A percentile compares a stretch with the other conserved stretches of the same genome.
These are phyloP conservation scores for Triplophysa siluroides DNA, from an alignment of 2,113 vertebrate genomes.

Conservation along the genomic window DNA sequence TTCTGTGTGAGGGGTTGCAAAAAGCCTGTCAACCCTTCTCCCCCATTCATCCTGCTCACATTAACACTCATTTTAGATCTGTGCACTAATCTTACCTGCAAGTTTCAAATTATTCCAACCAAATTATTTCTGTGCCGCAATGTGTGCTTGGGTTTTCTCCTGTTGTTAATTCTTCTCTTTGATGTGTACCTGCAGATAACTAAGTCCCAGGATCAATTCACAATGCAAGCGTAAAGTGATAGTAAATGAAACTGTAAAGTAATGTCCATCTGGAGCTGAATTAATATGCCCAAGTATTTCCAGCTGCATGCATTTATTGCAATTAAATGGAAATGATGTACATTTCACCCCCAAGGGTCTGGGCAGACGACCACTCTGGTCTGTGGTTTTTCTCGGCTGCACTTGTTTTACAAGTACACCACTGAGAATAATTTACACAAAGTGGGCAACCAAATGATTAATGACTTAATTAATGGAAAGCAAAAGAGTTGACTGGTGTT, in stretches of 20 bases:
- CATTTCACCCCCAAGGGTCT: slow-evolving; percentile 52
- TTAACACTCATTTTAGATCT: slow-evolving; percentile 47
- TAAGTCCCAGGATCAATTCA: background rate
- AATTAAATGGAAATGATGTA: slow-evolving; percentile 62
- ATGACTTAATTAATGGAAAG: slow-evolving; percentile 58
- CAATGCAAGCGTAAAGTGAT: slow-evolving; percentile 11
- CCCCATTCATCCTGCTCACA: slow-evolving; percentile 33
- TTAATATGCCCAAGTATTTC: slow-evolving; percentile 43
- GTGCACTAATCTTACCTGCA: slow-evolving; percentile 14
- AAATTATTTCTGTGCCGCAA: background rate
- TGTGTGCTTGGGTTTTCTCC: background rate
- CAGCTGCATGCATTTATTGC: slow-evolving; percentile 56
- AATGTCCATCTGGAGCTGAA: slow-evolving; percentile 27
- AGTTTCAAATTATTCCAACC: background rate
- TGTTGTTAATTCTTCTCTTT: background rate
- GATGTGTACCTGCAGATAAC: background rate
- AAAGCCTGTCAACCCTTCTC: slow-evolving; percentile 23
- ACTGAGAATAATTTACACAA: slow-evolving; percentile 52
- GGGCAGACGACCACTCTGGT: slow-evolving; percentile 39
- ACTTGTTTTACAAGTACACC: slow-evolving; percentile 46
- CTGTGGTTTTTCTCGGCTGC: slow-evolving; percentile 42
- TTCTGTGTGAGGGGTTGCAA: slow-evolving; percentile 1
- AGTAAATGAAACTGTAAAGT: slow-evolving; percentile 37
- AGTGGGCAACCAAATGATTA: slow-evolving; percentile 55
- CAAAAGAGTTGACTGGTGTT: slow-evolving; percentile 33